Evolutionary conservation across 2,797 vertebrate species (phyloP), one percentile per base, ranked within the genome.

Genomic region (Apogon hyalosoma): DNA sequence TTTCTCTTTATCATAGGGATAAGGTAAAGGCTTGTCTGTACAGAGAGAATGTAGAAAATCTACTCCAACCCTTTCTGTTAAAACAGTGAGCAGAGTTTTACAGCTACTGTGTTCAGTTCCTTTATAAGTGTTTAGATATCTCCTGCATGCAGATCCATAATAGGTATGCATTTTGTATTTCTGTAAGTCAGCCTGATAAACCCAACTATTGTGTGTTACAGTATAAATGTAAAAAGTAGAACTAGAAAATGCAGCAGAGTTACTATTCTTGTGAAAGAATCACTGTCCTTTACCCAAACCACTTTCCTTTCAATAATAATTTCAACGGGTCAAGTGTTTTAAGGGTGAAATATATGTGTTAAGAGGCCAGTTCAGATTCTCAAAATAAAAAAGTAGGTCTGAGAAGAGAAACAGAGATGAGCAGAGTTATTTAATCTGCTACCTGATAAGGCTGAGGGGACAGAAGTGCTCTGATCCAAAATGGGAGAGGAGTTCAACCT

Each of bases 391-490:
- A 45, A 64, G 24, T 3, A 18, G 3, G 15, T 2, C 21, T 11
- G 8, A 12, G 11, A 24, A 42, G 0, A 62, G 1, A 19, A 49
- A 54, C 0, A 0, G 47, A 6, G 47, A 7, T 1, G 10, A 8
- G 19, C 41, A 21, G 11, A 28, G 10, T 5, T 3, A 1, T 14
- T 31, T 15, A n/a, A 10, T 1, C 1, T 51, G 79, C 91, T 94
- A 98, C 98, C 98, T 97, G 93, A 99, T 97, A 48, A 99, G 95
- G 87, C 98, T 99, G 86, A 99, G 95, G 11, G 98, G 98, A 88
- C 98, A 99, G 87, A 99, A 99, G 79, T 99, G 98, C 80, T 99
- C 98, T 0, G 97, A 97, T 92, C 97, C 97, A 80, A 98, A 99
- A 90, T 98, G 97, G 0, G 97, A 98, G 73, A 99, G 85, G 67